Evolutionary conservation across 2,113 vertebrate species (phyloP).

Genomic region (Sula dactylatra): DNA sequence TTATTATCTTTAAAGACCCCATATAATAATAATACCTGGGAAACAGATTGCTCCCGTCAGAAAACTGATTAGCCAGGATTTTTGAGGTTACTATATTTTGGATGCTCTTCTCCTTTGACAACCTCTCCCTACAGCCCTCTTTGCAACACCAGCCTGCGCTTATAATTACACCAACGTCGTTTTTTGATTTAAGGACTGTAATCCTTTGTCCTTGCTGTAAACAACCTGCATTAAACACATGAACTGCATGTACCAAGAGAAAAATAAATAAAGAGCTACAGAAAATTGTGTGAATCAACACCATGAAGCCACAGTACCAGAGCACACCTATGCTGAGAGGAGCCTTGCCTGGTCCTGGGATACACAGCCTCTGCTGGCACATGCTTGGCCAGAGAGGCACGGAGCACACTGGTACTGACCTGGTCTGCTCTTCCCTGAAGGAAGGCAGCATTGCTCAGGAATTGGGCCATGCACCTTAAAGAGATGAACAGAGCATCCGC

Average conservation of each 20-base stretch:
- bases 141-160: slow-evolving; percentile 30
- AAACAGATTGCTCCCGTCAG: slow-evolving; percentile 59
- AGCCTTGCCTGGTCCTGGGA: background rate
- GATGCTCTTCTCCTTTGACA: slow-evolving; percentile 61
- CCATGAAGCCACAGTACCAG: background rate
- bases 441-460: background rate
- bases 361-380: background rate
- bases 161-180: slow-evolving; percentile 64
- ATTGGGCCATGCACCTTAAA: background rate
- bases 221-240: slow-evolving; percentile 64
- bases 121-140: slow-evolving; percentile 64
- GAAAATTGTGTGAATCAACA: slow-evolving; percentile 22
- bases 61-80: slow-evolving; percentile 69
- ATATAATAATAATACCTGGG: slow-evolving; percentile 52
- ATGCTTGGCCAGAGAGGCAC: background rate
- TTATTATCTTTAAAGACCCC: slow-evolving; percentile 64
- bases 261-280: slow-evolving; percentile 63
- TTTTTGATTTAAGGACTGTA: slow-evolving; percentile 72
- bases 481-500: background rate
- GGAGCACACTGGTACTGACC: rapidly evolving
- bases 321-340: background rate
- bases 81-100: slow-evolving; percentile 73
- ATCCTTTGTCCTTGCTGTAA: slow-evolving; percentile 69
- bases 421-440: background rate
- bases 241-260: slow-evolving; percentile 44